These are phyloP conservation scores for Rhombomys opimus DNA, from an alignment of 2,113 vertebrate species.

Conservation along the genomic window DNA sequence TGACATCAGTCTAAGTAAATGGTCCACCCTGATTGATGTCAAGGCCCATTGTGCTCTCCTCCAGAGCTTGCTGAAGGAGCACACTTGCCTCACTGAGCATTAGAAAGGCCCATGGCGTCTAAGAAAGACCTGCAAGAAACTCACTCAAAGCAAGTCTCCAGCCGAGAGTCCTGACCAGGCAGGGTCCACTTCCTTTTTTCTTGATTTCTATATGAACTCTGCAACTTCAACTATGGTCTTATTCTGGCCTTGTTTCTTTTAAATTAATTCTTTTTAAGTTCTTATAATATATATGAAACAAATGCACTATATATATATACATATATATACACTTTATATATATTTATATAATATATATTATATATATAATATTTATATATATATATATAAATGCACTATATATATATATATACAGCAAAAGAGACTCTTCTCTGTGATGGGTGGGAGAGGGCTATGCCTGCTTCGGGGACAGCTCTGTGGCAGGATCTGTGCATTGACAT, in stretches of 20 bases:
- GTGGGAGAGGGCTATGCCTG: neutral
- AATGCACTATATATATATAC: neutral
- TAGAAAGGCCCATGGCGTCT: neutral
- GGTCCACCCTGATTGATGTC: neutral
- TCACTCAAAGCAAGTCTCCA: neutral
- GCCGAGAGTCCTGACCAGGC: neutral
- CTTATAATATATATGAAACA: neutral
- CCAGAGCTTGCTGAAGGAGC: neutral
- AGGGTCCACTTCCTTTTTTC: neutral
- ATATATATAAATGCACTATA: neutral
- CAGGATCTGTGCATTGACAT: neutral
- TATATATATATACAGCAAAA: neutral
- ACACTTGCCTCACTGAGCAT: neutral
- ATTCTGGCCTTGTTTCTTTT: neutral
- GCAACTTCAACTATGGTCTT: neutral
- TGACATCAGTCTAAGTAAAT: neutral
- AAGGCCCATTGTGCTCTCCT: neutral
- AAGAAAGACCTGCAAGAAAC: neutral
- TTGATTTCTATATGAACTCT: neutral
- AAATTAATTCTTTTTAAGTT: neutral
- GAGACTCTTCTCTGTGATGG: neutral
- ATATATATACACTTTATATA: too few species aligned
- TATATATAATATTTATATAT: too few species aligned
- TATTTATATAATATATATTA: too few species aligned
- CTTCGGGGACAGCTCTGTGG: neutral